Conservation (phyloP, 2,797 vertebrate genomes). For the Anabas testudineus region DNA sequence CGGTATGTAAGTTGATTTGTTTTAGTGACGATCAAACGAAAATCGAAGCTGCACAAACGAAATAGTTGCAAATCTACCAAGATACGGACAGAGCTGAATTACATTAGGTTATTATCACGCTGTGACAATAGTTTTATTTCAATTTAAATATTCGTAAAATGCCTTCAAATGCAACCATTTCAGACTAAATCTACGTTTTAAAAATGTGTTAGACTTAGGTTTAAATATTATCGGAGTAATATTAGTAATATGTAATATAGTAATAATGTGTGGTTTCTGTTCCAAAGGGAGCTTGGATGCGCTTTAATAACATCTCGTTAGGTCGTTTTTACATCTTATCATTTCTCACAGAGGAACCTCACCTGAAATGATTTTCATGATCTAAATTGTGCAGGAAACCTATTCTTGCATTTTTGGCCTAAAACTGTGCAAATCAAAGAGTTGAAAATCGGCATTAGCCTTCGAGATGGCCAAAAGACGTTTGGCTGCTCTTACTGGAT, state of each 20-base stretch:
- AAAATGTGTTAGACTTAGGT: no score
- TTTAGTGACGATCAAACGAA: not conserved
- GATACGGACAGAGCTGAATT: not conserved
- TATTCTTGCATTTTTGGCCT: not conserved
- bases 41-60: not conserved
- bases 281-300: no score
- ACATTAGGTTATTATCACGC: no score
- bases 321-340: not conserved
- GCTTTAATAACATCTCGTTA: not conserved
- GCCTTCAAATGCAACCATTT: no score
- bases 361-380: no score
- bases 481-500: not conserved
- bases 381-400: not conserved
- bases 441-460: not conserved
- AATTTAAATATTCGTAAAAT: no score
- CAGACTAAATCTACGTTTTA: no score
- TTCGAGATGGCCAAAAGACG: not conserved
- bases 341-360: no score
- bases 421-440: not conserved
- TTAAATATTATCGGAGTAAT: no score
- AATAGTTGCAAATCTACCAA: not conserved
- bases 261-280: no score
- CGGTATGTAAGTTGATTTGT: constrained; percentile 81
- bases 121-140: no score
- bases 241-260: no score